phyloP scores from a whole-genome alignment of 2,113 vertebrate genomes.

The Glaucidium brasilianum region DNA sequence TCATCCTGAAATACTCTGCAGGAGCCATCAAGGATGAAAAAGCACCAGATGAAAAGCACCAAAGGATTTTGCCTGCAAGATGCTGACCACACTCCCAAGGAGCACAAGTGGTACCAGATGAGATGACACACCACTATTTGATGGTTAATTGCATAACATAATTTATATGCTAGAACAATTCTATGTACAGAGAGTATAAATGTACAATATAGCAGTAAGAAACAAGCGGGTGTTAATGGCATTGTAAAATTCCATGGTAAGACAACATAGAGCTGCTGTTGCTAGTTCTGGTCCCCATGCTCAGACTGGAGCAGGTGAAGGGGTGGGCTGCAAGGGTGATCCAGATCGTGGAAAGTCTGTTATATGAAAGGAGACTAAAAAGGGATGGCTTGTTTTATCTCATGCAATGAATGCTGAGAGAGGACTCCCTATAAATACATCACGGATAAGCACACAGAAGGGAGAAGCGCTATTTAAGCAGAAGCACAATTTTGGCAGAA shows the following conservation, averaged over 20 bases:
- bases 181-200: not conserved
- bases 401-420: slow-evolving; percentile 38
- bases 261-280: not conserved
- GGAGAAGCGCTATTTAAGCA: slow-evolving; percentile 34
- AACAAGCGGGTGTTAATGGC: not conserved
- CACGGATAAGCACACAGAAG: slow-evolving; percentile 22
- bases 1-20: not conserved
- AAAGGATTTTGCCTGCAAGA: slow-evolving; percentile 37
- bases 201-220: not conserved
- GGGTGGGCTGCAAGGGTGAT: slow-evolving; percentile 15
- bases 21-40: slow-evolving; percentile 39
- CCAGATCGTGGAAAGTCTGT: not conserved
- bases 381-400: slow-evolving; percentile 32
- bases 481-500: slow-evolving; percentile 35
- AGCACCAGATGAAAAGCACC: not conserved
- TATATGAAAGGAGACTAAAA: slow-evolving; percentile 29
- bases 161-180: not conserved
- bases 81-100: slow-evolving; percentile 15
- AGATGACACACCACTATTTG: not conserved
- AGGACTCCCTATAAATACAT: slow-evolving; percentile 59
- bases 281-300: not conserved
- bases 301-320: not conserved
- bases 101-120: not conserved
- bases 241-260: not conserved
- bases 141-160: not conserved